phyloP scores from a whole-genome alignment of 2,888 invertebrate genomes.

The Physocephala rufipes region DNA sequence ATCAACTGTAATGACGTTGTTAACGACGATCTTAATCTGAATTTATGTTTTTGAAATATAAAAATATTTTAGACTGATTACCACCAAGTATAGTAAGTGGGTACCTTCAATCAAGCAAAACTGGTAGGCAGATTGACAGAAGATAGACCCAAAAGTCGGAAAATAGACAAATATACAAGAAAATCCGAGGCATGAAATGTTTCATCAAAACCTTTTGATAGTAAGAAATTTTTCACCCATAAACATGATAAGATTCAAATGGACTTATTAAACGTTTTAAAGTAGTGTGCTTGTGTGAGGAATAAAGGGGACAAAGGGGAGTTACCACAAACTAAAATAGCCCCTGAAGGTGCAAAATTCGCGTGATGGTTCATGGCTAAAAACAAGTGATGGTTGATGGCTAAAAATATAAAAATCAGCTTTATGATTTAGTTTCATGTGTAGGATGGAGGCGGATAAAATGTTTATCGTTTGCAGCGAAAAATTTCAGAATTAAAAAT shows the following conservation, averaged over 20 bases:
- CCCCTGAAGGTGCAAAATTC: conserved; percentile 23
- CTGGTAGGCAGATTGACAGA: background rate
- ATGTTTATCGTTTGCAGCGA: background rate
- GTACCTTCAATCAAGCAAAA: background rate
- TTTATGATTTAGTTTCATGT: conserved; percentile 18
- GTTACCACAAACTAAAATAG: background rate
- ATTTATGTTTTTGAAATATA: too few relatives aligned
- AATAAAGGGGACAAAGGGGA: background rate
- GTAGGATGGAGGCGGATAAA: conserved; percentile 8
- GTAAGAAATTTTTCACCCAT: conserved; percentile 29
- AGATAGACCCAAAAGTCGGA: background rate
- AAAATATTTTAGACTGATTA: too few relatives aligned
- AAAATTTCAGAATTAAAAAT: background rate
- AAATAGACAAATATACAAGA: background rate
- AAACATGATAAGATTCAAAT: conserved; percentile 14
- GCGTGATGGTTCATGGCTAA: too few relatives aligned
- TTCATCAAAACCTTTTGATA: conserved; percentile 15
- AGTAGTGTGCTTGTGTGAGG: background rate
- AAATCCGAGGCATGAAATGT: background rate
- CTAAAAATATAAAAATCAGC: conserved; percentile 22
- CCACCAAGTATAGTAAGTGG: background rate
- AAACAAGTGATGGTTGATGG: conserved; percentile 11
- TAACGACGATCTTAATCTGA: too few relatives aligned
- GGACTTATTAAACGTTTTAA: too few relatives aligned
- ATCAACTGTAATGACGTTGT: too few relatives aligned